Conservation (phyloP, 2,113 vertebrate species). For the Bothrops jararaca region DNA sequence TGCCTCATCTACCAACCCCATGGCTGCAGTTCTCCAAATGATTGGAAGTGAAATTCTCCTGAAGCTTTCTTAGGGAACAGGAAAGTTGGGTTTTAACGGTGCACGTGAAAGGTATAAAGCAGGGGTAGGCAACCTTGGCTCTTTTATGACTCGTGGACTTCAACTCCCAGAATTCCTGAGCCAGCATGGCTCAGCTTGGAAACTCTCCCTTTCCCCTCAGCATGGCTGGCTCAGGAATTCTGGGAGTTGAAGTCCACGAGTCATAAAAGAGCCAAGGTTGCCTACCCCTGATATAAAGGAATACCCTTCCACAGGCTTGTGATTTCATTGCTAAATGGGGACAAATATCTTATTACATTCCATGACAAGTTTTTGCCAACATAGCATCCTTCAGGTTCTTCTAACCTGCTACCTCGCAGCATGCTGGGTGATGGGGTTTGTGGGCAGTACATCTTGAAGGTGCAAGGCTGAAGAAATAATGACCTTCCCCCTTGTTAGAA, state of each 20-base stretch:
- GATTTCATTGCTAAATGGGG: conserved; percentile 4
- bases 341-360: neutral
- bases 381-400: neutral
- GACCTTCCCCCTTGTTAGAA: neutral
- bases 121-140: too few relatives aligned
- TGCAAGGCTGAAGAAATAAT: neutral
- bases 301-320: neutral
- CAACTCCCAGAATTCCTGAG: too few relatives aligned
- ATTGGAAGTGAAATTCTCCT: neutral
- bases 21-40: neutral
- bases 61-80: neutral
- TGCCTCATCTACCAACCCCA: too few relatives aligned
- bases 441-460: neutral
- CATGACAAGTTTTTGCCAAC: neutral
- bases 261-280: too few relatives aligned
- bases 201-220: too few relatives aligned
- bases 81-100: neutral
- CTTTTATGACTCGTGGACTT: too few relatives aligned
- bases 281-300: neutral
- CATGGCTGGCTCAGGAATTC: too few relatives aligned
- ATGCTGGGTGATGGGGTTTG: neutral
- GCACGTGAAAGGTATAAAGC: neutral
- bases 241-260: too few relatives aligned
- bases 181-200: too few relatives aligned
- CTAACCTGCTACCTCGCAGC: neutral